Evolutionary conservation across 2,113 vertebrate species (phyloP).

Genomic region (Oreocharis arfaki): DNA sequence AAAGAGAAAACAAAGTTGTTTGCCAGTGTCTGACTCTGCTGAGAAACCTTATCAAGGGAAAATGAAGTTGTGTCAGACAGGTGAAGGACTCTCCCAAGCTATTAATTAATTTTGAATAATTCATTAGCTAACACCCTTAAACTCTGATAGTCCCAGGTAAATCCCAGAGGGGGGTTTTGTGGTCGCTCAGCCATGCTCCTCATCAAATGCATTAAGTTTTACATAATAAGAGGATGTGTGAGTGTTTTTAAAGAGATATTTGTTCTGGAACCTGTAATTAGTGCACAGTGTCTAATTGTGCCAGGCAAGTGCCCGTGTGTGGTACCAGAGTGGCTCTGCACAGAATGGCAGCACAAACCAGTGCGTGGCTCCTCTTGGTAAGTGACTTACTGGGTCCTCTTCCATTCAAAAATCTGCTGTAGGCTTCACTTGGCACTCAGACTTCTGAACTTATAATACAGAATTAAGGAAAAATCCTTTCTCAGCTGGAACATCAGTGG

Average conservation of each 20-base stretch:
- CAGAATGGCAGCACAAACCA: not conserved
- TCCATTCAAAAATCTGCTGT: not conserved
- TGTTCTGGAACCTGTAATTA: slow-evolving; percentile 13
- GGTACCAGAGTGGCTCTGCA: not conserved
- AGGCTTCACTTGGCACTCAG: not conserved
- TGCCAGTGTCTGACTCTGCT: slow-evolving; percentile 36
- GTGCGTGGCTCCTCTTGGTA: not conserved
- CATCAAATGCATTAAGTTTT: slow-evolving; percentile 23
- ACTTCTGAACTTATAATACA: not conserved
- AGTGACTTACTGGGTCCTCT: not conserved
- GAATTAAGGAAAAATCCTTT: not conserved
- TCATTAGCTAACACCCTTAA: slow-evolving; percentile 59
- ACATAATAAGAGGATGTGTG: slow-evolving; percentile 8
- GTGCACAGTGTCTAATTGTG: not conserved
- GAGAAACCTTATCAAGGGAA: slow-evolving; percentile 68
- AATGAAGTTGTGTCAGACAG: slow-evolving; percentile 67
- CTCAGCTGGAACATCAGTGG: not conserved
- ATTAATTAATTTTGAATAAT: slow-evolving; percentile 73
- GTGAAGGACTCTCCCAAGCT: slow-evolving; percentile 63
- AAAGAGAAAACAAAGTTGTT: slow-evolving; percentile 49
- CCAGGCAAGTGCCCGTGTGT: not conserved
- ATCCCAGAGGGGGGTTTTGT: slow-evolving; percentile 14
- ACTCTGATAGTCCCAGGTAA: slow-evolving; percentile 40
- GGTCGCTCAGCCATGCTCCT: slow-evolving; percentile 9
- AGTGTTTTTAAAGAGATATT: slow-evolving; percentile 37